Evolutionary conservation across 2,113 vertebrate species (phyloP), one percentile per base, ranked within the genome.

Genomic region (Centropus bengalensis): DNA sequence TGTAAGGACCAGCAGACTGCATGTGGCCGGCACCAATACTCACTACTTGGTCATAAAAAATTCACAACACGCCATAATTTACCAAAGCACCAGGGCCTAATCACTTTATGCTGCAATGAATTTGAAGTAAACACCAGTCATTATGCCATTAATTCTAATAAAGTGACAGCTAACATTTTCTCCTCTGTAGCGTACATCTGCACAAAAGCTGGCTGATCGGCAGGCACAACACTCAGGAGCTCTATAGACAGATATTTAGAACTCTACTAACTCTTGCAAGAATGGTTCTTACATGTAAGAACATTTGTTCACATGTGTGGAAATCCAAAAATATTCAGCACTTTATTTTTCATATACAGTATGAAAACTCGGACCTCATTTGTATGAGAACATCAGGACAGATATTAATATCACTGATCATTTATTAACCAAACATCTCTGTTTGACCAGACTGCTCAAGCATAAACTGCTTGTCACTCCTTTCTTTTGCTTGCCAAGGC

Each of bases 61-160:
- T 32, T 21, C 62, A 60, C 62, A 77, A 42, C 76, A 59, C 59
- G 66, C 81, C 83, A 86, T 92, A 52, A 94, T 94, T 91, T 93
- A 93, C 96, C 93, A 93, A 86, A 93, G 82, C 85, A 95, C 67
- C 59, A 76, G 90, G 68, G 77, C 76, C 69, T 93, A 71, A 90
- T 94, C 85, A 56, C 81, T 94, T 96, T 89, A 85, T 7, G 51
- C 85, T 81, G 80, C 85, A 93, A 69, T 91, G 92, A 85, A 89
- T 94, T 91, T 73, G 73, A 94, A 94, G 93, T 83, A 94, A 95
- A 94, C 70, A 75, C 49, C n/a, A 90, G 49, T 60, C 93, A 82
- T 84, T 88, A 85, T 24, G 47, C 85, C 84, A 95, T 96, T 96
- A 91, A 82, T 95, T 91, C 77, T 82, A 94, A 91, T 74, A 58